Conservation (phyloP, 2,113 vertebrate species). For the Sphyrna mokarran region DNA sequence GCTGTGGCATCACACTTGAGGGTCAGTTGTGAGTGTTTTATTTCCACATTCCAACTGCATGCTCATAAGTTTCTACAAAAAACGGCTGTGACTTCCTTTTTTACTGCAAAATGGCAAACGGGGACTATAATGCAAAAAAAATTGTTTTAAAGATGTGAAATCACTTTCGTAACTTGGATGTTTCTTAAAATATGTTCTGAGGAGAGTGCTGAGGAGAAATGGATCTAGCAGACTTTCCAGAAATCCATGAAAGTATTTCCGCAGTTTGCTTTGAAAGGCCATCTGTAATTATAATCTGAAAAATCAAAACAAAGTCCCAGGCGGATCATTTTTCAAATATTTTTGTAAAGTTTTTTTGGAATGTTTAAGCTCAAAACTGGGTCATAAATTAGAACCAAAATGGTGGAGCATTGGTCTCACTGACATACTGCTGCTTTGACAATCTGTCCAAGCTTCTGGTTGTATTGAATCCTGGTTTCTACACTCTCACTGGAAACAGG, state of each 20-base stretch:
- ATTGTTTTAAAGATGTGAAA: neutral
- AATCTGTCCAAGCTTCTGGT: neutral
- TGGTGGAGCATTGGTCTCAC: neutral
- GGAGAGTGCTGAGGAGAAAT: neutral
- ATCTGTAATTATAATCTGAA: neutral
- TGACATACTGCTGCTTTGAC: neutral
- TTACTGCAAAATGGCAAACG: neutral
- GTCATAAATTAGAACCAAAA: neutral
- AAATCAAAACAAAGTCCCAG: neutral
- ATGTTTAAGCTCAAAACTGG: neutral
- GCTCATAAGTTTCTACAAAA: neutral
- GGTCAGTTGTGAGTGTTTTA: neutral
- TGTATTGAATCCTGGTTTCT: neutral
- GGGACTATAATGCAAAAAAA: neutral
- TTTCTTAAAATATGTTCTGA: neutral
- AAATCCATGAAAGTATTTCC: neutral
- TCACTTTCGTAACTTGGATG: neutral
- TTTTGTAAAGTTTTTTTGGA: neutral
- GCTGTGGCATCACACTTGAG: neutral
- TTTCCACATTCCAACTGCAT: neutral
- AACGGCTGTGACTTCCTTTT: neutral
- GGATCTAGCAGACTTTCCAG: neutral
- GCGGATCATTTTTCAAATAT: neutral
- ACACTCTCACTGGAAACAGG: neutral
- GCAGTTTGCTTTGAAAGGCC: neutral